Base-by-base conservation (phyloP, 2,888 invertebrate species). In the Stegophylla sp. region DNA sequence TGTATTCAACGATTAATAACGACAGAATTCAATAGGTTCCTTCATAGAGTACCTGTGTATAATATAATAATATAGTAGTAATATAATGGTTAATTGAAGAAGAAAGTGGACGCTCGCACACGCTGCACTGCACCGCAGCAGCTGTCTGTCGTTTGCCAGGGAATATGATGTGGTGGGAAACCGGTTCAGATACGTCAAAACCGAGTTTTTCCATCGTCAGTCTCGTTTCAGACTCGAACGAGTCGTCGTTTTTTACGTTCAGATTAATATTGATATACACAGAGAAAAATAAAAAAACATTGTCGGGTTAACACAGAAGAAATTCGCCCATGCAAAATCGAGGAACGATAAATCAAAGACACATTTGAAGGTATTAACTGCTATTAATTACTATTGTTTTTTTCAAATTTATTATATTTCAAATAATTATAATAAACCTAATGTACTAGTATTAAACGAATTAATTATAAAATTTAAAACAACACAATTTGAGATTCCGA, bases 191-290 rank as follows among this genome's bases (percentile, higher is more conserved):
- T 61, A 34, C 48, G 67, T 61, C 69, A 53, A 66, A 66, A 41
- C 51, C 20, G 15, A 53, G 51, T 67, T 77, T 59, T 69, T 48
- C n/a, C 48, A 34, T 7, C 43, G 69, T 61, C 79, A 79, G 79
- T 79, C 69, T 71, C 61, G 69, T 34, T 79, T 15, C 61, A 71
- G 79, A 71, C 79, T 79, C 61, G 61, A 71, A 56, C 20, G 79
- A 79, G 79, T 71, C 69, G 69, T 61, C 51, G 79, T 61, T 51
- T 61, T 51, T 2, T 12, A 66, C 15, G 26, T 59, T n/a, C 43
- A 26, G 2, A 41, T 51, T 26, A 17, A 48, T 67, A 23, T 28
- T 41, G 20, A 48, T 48, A n/a, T n/a, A n/a, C n/a, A n/a, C n/a
- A n/a, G n/a, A n/a, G n/a, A n/a, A n/a, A n/a, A n/a, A n/a, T n/a